Base-by-base conservation (phyloP, 2,113 vertebrate genomes). In the Columba janthina region DNA sequence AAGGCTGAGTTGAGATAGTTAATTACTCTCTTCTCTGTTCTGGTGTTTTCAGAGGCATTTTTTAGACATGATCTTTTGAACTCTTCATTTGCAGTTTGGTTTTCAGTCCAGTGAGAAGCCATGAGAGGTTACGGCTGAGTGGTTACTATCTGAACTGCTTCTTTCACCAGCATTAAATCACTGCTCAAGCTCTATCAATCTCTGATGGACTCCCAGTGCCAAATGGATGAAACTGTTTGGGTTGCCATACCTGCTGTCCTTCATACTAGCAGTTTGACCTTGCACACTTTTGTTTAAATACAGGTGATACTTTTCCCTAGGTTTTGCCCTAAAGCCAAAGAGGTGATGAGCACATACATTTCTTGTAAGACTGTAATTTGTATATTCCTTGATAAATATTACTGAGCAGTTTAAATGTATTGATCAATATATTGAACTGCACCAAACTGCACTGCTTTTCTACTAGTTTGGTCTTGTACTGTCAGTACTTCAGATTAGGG, bases 41-140 rank as follows among this genome's bases (percentile, higher is more conserved):
- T 54, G 10, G 3, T 70, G 11, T 77, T 86, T n/a, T 81, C 15
- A 44, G 38, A 34, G 22, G 15, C 18, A 6, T 72, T 81, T 81
- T 48, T 2, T 11, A 62, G 22, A 40, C 11, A 6, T 0, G 0
- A 1, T 76, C 13, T 85, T 94, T 81, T 46, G 26, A 69, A 53
- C 36, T 6, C 25, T 60, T 89, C 12, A n/a, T 81, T 61, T 78
- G 58, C 5, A 2, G 34, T 79, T 85, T 85, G 38, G 2, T 65
- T 91, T 74, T 89, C 57, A 71, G 26, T 64, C 70, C 58, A 54
- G 4, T 53, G n/a, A 88, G 46, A 46, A 44, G 22, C 16, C 40
- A 38, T n/a, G 31, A 93, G n/a, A n/a, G n/a, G 13, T 25, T 66
- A 62, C 22, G 77, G 9, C 46, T 74, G 58, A 26, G 38, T 31